Base-by-base conservation (phyloP, 2,888 invertebrate species). In the Drosophila falleni region DNA sequence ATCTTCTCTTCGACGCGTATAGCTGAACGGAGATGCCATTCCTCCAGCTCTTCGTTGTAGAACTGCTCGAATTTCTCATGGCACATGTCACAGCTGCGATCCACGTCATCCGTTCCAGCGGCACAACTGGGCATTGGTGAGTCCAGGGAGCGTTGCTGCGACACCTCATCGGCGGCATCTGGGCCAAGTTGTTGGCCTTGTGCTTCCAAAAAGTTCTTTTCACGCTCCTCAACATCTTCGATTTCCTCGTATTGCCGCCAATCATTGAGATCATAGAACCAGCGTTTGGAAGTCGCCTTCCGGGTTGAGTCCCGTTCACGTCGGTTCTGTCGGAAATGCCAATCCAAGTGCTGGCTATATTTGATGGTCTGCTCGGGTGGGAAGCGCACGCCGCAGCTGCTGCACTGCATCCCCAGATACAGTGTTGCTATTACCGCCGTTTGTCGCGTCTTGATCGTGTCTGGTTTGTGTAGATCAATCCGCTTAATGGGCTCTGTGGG, bases 281-380 rank as follows among this genome's bases (percentile, higher is more conserved):
- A 98, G 88, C 96, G 95, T 3, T 98, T 94, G 31, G 96, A 96
- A 88, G 96, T 96, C 0, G 97, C 97, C 56, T 97, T 96, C 11
- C 97, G 94, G 0, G 96, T 96, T 0, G 97, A 96, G 90, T 97
- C 97, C 76, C 97, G 95, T 84, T 97, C 98, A 60, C 96, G 94
- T 2, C 98, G 94, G 93, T 99, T 99, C 93, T 98, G 97, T 0
- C 98, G 94, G 93, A 99, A 99, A 93, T 99, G 99, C 99, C 99
- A 99, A 93, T 99, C 99, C 69, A 99, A 94, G 93, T 99, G 99
- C 91, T 97, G 97, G 87, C 96, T 97, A 93, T 99, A 99, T 73
- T 96, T 95, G 79, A 96, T 96, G 9, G 97, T 97, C 90, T 96
- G 96, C 93, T 97, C 97, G 0, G 97, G 96, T 13, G 97, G 96